Evolutionary conservation across 2,113 vertebrate genomes (phyloP).

Genomic region (Microtus montanus): DNA sequence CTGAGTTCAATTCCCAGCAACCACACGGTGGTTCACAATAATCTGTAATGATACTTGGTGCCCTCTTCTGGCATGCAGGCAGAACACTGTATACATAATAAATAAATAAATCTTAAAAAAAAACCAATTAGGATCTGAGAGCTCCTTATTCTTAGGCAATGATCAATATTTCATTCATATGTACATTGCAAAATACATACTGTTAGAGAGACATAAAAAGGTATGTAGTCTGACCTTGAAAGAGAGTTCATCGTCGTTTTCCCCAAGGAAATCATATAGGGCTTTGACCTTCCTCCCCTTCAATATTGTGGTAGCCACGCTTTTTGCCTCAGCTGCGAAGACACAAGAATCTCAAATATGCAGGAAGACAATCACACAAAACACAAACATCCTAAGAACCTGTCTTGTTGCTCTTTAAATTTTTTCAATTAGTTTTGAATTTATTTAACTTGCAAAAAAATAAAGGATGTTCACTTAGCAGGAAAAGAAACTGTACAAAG

Average conservation of each 20-base stretch:
- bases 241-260: conserved; percentile 94
- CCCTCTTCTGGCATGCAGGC: too few relatives aligned
- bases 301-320: conserved; percentile 48
- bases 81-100: too few relatives aligned
- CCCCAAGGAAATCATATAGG: conserved; percentile 89
- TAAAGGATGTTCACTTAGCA: background rate
- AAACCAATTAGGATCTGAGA: background rate
- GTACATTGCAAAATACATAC: background rate
- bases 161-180: conserved; percentile 20
- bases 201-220: background rate
- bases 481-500: conserved; percentile 30
- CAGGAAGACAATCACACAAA: conserved; percentile 23
- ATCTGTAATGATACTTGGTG: too few relatives aligned
- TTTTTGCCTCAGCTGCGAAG: conserved; percentile 79
- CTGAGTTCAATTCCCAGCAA: too few relatives aligned
- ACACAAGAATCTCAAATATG: conserved; percentile 55
- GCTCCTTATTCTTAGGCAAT: background rate
- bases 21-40: too few relatives aligned
- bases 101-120: too few relatives aligned
- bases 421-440: conserved; percentile 43
- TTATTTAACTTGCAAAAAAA: conserved; percentile 45
- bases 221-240: conserved; percentile 86
- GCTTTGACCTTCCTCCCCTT: conserved; percentile 88
- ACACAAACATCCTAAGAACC: conserved; percentile 34
- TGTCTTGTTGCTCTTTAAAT: background rate